phyloP scores from a whole-genome alignment of 2,113 vertebrate species.

The Chiloscyllium plagiosum region DNA sequence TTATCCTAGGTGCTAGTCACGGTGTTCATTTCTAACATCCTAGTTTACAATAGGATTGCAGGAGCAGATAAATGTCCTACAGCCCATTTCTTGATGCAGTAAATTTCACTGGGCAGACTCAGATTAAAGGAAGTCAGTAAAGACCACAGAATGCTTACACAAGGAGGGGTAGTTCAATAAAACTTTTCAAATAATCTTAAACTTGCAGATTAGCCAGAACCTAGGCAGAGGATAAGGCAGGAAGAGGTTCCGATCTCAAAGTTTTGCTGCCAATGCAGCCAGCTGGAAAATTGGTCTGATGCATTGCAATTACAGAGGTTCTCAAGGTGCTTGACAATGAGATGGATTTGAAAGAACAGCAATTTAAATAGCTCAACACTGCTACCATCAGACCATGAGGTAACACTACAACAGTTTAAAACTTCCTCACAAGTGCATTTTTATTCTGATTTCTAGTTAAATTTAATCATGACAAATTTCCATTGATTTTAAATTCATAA shows the following conservation, averaged over 20 bases:
- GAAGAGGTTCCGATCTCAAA: neutral
- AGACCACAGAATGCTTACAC: neutral
- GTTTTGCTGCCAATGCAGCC: neutral
- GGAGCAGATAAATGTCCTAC: neutral
- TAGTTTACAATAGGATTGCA: neutral
- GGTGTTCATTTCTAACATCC: neutral
- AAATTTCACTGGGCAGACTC: neutral
- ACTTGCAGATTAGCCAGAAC: neutral
- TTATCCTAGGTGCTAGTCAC: no score
- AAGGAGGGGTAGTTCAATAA: neutral
- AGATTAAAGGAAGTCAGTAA: neutral
- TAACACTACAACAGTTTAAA: neutral
- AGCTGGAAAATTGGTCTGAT: neutral
- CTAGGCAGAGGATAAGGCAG: neutral
- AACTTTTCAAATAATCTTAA: neutral
- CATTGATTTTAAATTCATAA: neutral
- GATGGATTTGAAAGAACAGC: neutral
- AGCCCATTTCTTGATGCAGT: neutral
- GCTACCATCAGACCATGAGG: neutral
- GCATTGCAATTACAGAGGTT: neutral
- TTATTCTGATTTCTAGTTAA: neutral
- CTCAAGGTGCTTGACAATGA: neutral
- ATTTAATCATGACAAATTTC: neutral
- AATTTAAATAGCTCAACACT: constrained; percentile 1
- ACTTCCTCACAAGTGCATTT: neutral